Conservation (phyloP, 2,797 vertebrate species). For the Mallotus villosus region DNA sequence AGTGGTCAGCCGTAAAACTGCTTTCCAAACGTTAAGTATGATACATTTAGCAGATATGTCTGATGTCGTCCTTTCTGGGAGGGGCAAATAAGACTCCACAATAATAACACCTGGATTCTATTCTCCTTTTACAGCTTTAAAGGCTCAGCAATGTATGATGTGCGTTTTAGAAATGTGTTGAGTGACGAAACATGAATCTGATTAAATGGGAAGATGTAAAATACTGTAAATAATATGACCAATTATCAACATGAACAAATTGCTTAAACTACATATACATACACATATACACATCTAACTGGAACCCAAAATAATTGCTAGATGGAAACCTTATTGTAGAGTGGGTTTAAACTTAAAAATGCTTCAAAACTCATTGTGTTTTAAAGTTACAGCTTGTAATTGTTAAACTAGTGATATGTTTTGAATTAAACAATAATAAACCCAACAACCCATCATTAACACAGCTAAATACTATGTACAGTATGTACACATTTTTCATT, state of each 20-base stretch:
- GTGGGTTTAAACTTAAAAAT: constrained; percentile 9
- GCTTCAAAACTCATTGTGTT: not conserved
- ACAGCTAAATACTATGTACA: constrained; percentile 11
- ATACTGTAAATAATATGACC: constrained; percentile 28
- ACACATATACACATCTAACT: too few species aligned
- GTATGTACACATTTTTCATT: constrained; percentile 14
- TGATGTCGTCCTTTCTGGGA: constrained; percentile 32
- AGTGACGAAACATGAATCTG: constrained; percentile 2
- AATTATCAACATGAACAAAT: not conserved
- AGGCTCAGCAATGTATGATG: constrained; percentile 15
- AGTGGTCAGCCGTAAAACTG: constrained; percentile 40
- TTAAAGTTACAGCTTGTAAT: not conserved
- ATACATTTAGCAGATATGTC: constrained; percentile 46
- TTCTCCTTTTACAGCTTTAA: constrained; percentile 26
- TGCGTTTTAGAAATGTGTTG: constrained; percentile 29
- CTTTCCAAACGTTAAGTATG: constrained; percentile 41
- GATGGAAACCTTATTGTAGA: not conserved
- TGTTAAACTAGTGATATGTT: too few species aligned
- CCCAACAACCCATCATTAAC: not conserved
- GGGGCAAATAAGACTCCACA: constrained; percentile 26
- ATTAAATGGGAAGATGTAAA: constrained; percentile 29
- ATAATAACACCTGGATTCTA: constrained; percentile 40
- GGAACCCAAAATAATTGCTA: too few species aligned
- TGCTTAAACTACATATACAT: constrained; percentile 5
- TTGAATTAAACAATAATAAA: not conserved